phyloP scores from a whole-genome alignment of 2,113 vertebrate species.

The cattle (Bos taurus) region ARS-UCD2.0 NC_037348.1:54851501-54852000 shows the following conservation, averaged over 20 bases:
- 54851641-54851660: constrained; percentile 64
- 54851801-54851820: neutral
- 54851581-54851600: neutral
- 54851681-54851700: constrained; percentile 36
- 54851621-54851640: neutral
- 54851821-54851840: neutral
- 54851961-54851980: neutral
- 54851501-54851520: neutral
- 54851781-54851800: neutral
- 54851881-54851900: neutral
- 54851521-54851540: neutral
- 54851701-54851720: constrained; percentile 51
- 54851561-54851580: neutral
- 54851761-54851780: neutral
- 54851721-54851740: neutral
- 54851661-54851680: constrained; percentile 22
- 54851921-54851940: neutral
- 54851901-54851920: neutral
- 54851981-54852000: constrained; percentile 86
- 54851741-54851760: neutral
- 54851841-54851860: neutral
- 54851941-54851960: neutral
- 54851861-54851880: neutral
- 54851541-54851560: neutral
- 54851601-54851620: neutral